phyloP scores from a whole-genome alignment of 2,797 vertebrate species.

The Tangara arthus region DNA sequence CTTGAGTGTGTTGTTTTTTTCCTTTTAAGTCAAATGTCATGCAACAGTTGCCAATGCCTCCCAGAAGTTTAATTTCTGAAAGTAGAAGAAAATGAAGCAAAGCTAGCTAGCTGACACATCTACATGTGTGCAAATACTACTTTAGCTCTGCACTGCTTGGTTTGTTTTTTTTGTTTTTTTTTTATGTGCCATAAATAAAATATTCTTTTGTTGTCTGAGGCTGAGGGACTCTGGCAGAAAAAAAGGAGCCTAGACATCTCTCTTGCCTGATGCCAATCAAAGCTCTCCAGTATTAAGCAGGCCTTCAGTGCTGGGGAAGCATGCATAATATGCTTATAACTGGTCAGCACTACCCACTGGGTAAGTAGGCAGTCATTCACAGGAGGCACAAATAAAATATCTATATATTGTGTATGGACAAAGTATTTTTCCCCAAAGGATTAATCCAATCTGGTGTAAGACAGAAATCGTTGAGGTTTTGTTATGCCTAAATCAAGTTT shows the following conservation, averaged over 20 bases:
- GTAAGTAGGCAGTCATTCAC: neutral
- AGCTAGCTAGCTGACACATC: neutral
- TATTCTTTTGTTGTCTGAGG: neutral
- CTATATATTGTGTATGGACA: neutral
- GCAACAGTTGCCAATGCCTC: neutral
- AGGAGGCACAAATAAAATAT: neutral
- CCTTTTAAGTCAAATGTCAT: neutral
- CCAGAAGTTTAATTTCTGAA: neutral
- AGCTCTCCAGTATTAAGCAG: neutral
- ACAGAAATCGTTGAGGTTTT: neutral
- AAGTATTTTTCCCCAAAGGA: neutral
- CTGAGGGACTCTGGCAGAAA: neutral
- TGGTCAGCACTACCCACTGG: neutral
- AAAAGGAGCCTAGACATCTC: neutral
- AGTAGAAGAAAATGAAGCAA: neutral
- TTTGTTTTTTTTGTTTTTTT: neutral
- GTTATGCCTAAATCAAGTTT: neutral
- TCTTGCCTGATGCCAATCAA: neutral
- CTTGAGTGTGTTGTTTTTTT: neutral
- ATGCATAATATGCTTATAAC: neutral
- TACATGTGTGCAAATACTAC: neutral
- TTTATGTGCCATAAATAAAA: neutral
- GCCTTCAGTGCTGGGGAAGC: neutral
- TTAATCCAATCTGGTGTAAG: neutral
- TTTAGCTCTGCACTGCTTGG: neutral